phyloP scores from a whole-genome alignment of 2,888 invertebrate species.

The Papilio demoleus region DNA sequence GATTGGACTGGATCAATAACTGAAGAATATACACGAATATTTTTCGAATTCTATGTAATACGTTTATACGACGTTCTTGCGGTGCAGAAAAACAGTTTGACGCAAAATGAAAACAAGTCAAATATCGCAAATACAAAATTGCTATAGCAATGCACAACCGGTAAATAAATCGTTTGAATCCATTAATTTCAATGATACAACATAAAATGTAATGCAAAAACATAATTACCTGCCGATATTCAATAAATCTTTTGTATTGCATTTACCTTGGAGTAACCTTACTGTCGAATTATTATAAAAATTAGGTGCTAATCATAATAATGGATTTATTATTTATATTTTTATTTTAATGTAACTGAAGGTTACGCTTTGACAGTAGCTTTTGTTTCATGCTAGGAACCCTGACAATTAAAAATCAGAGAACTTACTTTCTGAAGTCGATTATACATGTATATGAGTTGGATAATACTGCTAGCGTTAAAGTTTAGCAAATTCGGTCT shows the following conservation, averaged over 20 bases:
- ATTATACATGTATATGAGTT: too few relatives aligned
- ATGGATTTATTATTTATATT: conserved; percentile 11
- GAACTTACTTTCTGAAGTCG: too few relatives aligned
- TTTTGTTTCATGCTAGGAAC: not conserved
- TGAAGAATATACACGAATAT: too few relatives aligned
- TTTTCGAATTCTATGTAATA: too few relatives aligned
- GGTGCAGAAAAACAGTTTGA: not conserved
- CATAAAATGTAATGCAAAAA: conserved; percentile 39
- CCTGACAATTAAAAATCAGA: too few relatives aligned
- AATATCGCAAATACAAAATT: conserved; percentile 21
- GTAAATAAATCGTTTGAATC: conserved; percentile 31
- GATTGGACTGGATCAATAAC: too few relatives aligned
- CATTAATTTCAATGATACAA: conserved; percentile 42
- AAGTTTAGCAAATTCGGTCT: too few relatives aligned
- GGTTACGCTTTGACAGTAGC: not conserved
- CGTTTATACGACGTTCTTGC: too few relatives aligned
- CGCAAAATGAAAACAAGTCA: conserved; percentile 1
- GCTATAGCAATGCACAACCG: conserved; percentile 13
- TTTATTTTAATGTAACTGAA: not conserved
- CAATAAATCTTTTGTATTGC: conserved; percentile 32
- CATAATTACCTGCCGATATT: conserved; percentile 38
- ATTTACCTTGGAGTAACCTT: conserved; percentile 37
- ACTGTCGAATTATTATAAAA: conserved; percentile 29
- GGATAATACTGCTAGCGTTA: too few relatives aligned
- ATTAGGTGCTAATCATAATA: conserved; percentile 25